Percentiles rank a stretch among this genome's conserved stretches.
These are phyloP conservation scores for Platichthys flesus DNA, from an alignment of 2,113 vertebrate genomes.

Conservation along the genomic window DNA sequence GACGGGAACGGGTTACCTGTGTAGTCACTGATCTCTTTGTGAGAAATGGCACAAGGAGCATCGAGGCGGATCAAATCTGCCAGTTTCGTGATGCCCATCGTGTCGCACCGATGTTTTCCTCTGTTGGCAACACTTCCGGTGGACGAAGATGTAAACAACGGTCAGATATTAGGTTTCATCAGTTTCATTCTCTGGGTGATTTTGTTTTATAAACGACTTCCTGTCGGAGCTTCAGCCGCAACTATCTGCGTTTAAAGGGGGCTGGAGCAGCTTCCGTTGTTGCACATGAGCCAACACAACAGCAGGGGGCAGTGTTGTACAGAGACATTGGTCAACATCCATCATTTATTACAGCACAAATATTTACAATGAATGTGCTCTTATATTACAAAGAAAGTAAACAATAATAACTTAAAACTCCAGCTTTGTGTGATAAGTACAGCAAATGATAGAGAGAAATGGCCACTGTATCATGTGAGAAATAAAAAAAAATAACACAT, in stretches of 20 bases:
- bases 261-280: slow-evolving; percentile 3
- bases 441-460: slow-evolving; percentile 28
- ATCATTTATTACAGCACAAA: slow-evolving; percentile 65
- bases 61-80: slow-evolving; percentile 76
- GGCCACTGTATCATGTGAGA: slow-evolving; percentile 20
- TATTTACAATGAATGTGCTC: slow-evolving; percentile 51
- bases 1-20: slow-evolving; percentile 52
- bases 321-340: slow-evolving; percentile 28
- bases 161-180: not conserved
- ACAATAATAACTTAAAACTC: slow-evolving; percentile 36
- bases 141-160: not conserved
- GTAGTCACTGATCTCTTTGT: slow-evolving; percentile 80
- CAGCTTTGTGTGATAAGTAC: slow-evolving; percentile 18
- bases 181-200: not conserved
- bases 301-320: slow-evolving; percentile 33
- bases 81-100: slow-evolving; percentile 82
- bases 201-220: too few species aligned
- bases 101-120: not conserved
- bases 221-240: not conserved
- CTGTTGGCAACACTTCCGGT: not conserved
- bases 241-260: not conserved
- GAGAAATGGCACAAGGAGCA: slow-evolving; percentile 64
- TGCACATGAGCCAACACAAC: not conserved
- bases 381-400: slow-evolving; percentile 50
- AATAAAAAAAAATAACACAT: slow-evolving; percentile 22